Evolutionary conservation across 2,888 invertebrate species (phyloP).

Genomic region (Polydrusus cervinus): DNA sequence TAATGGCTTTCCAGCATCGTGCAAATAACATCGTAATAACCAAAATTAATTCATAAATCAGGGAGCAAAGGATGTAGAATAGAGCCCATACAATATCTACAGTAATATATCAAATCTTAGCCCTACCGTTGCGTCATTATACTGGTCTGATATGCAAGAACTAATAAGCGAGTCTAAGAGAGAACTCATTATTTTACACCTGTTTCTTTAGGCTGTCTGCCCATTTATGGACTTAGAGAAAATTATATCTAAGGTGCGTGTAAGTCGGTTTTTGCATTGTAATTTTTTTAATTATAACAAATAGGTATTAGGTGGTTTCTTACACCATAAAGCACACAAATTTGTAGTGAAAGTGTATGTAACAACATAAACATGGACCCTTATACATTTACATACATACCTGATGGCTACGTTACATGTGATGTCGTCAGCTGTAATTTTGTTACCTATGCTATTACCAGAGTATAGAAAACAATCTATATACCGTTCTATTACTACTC

Average conservation of each 20-base stretch:
- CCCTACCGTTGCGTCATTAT: slow-evolving; percentile 29
- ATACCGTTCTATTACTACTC: too few species aligned
- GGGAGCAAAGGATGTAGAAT: slow-evolving; percentile 38
- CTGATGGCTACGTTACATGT: too few species aligned
- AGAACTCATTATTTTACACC: slow-evolving; percentile 49
- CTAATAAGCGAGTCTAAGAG: slow-evolving; percentile 31
- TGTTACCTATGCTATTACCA: too few species aligned
- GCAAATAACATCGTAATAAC: slow-evolving; percentile 32
- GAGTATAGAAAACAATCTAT: too few species aligned
- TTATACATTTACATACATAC: too few species aligned
- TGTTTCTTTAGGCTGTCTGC: slow-evolving; percentile 34
- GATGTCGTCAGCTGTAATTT: too few species aligned
- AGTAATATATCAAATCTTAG: slow-evolving; percentile 46
- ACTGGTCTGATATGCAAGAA: slow-evolving; percentile 40
- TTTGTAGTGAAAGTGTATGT: not conserved
- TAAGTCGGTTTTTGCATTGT: slow-evolving; percentile 17
- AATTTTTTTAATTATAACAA: slow-evolving; percentile 2
- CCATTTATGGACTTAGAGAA: slow-evolving; percentile 44
- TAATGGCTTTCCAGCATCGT: not conserved
- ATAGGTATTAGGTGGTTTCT: not conserved
- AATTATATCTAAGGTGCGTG: slow-evolving; percentile 26
- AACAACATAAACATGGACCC: too few species aligned
- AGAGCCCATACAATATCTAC: slow-evolving; percentile 37
- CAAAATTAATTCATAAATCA: slow-evolving; percentile 51
- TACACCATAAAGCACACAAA: not conserved